Base-by-base conservation (phyloP, 1,140 invertebrate species). In the Saccostrea glomerata region DNA sequence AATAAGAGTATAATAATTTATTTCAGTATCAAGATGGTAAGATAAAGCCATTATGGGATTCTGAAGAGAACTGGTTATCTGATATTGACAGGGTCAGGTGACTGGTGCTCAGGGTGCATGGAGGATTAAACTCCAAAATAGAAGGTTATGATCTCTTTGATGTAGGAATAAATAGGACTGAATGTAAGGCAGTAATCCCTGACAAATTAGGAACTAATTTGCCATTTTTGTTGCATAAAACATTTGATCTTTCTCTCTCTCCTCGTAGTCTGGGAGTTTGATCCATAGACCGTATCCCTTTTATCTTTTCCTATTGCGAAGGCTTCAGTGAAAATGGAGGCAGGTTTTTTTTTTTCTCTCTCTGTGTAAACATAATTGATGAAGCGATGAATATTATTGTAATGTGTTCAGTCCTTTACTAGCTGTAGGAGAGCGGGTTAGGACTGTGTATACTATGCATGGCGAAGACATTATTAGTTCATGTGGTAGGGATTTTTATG, bases 191-290 rank as follows among this genome's bases (percentile, higher is more conserved):
- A 77, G 70, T 77, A 77, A 77, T 77, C 25, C 70, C 70, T 77
- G 70, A 77, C 70, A 77, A 77, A 77, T 77, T 77, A 30, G 70
- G 30, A 77, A 30, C 70, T 77, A 30, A 77, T 77, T 77, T 77
- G 70, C 70, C 70, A 77, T 77, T 77, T 77, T 77, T 77, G 70
- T 77, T 77, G 70, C 70, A 77, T 77, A 77, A 77, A 77, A 77
- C 70, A 77, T 77, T 77, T 77, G 70, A 77, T 77, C 70, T 15
- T 25, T 77, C 70, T 77, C 70, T 36, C 70, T 77, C 70, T 77
- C 70, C 12, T 77, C 12, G 23, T 77, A 12, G 70, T 25, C 70
- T 77, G 70, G 30, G 7, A 77, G 70, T 77, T 77, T 77, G 70
- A 77, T 77, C 70, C 13, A 11, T 36, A 77, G 70, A 77, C 70